Evolutionary conservation across 2,797 vertebrate species (phyloP), one percentile per base, ranked within the genome.

Genomic region (Phataginus tetradactyla): DNA sequence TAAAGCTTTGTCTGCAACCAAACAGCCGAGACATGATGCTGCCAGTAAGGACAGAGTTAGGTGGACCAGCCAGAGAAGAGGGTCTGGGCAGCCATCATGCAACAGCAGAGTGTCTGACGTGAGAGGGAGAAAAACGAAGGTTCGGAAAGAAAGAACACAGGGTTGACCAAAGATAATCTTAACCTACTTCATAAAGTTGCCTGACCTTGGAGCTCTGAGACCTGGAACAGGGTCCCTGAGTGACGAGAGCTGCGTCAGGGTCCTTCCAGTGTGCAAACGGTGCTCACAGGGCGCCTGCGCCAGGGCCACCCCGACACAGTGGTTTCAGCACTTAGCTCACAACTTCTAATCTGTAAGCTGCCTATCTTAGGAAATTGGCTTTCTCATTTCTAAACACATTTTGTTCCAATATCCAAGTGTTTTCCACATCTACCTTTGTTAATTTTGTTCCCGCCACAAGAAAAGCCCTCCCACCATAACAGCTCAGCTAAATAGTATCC

Each of bases 301-400:
- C 83, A 61, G 34, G 34, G 11, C n/a, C 21, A 55, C 25, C 20
- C 20, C 49, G 55, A n/a, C 21, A 5, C 59, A 63, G 4, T 14
- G 34, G 14, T 11, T 68, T 42, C 18, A 81, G 18, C 32, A 23
- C 49, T 72, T 5, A 12, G 21, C 32, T 86, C 86, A 49, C 59
- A 71, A 80, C 91, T 61, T 89, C 59, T 63, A 94, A 92, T 49
- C n/a, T 69, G 1, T 21, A 39, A 32, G 10, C 34, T 20, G 51
- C 78, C 86, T 53, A 17, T 51, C 90, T 87, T 37, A 69, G 49
- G 53, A 71, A 96, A 34, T 25, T 51, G 39, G 5, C 25, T 27
- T 93, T 86, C 75, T 61, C n/a, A 51, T 74, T 79, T 91, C 74
- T 86, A 78, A 87, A 74, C 42, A 49, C 14, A 83, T 78, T 84